Conservation (phyloP, 2,113 vertebrate genomes). For the Lontra canadensis region DNA sequence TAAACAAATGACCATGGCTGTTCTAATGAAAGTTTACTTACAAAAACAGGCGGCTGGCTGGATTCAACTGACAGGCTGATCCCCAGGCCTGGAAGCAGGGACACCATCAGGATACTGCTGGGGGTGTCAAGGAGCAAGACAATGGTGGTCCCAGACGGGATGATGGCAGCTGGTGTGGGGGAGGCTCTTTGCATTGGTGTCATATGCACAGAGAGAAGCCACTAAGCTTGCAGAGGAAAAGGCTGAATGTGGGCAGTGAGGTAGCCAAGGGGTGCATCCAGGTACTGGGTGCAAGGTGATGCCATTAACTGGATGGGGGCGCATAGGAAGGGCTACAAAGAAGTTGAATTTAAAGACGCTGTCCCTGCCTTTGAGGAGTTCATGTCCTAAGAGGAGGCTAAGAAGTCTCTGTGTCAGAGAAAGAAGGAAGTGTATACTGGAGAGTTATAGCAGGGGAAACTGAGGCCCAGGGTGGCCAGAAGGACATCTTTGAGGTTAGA, state of each 20-base stretch:
- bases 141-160: neutral
- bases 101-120: neutral
- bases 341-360: neutral
- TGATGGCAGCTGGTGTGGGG: neutral
- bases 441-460: neutral
- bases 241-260: accelerated
- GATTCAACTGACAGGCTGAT: neutral
- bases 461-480: neutral
- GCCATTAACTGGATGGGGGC: too few relatives aligned
- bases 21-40: neutral
- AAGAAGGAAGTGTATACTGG: neutral
- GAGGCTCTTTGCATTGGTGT: accelerated
- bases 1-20: neutral
- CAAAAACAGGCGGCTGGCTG: neutral
- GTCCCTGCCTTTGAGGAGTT: neutral
- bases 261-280: neutral
- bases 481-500: neutral
- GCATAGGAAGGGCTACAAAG: too few relatives aligned
- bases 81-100: neutral
- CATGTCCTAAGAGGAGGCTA: neutral
- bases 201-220: accelerated
- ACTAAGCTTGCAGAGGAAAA: accelerated
- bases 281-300: too few relatives aligned
- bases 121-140: neutral
- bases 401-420: neutral